phyloP scores from a whole-genome alignment of 2,888 invertebrate genomes.

The Andrena minutula region DNA sequence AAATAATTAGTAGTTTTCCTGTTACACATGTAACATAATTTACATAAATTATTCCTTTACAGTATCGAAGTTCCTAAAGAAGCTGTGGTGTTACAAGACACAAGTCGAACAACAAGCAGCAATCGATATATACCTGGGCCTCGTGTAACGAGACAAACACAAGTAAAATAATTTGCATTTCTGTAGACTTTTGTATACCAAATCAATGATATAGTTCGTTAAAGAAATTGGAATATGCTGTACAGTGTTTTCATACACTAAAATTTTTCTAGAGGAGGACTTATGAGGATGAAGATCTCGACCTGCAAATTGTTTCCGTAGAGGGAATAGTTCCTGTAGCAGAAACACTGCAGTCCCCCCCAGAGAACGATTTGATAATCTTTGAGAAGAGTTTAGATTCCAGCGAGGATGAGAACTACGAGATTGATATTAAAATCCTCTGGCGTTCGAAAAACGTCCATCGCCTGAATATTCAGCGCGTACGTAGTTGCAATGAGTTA shows the following conservation, averaged over 20 bases:
- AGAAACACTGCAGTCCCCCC: not conserved
- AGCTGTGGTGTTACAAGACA: not conserved
- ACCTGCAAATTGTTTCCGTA: constrained; percentile 50
- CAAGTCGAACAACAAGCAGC: not conserved
- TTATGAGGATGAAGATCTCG: constrained; percentile 14
- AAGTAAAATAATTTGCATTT: constrained; percentile 19
- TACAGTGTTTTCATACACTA: not conserved
- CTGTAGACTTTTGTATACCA: not conserved
- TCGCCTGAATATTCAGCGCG: constrained; percentile 72
- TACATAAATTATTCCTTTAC: not conserved
- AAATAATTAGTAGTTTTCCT: not conserved
- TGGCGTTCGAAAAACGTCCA: constrained; percentile 78
- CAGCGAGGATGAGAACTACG: constrained; percentile 72
- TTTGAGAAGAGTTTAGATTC: constrained; percentile 44
- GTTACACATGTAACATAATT: not conserved
- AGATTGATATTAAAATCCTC: constrained; percentile 75
- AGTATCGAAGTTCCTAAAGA: not conserved
- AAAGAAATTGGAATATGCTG: not conserved
- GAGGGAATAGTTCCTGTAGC: constrained; percentile 1
- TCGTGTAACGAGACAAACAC: not conserved
- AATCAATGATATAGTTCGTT: not conserved
- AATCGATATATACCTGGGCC: not conserved
- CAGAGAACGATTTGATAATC: constrained; percentile 39
- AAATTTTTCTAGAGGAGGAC: constrained; percentile 15
- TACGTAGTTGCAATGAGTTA: constrained; percentile 48